A percentile compares a stretch with the other conserved stretches of the same genome.
Conservation (phyloP, 1,140 invertebrate species). For the Leptopilina boulardi region DNA sequence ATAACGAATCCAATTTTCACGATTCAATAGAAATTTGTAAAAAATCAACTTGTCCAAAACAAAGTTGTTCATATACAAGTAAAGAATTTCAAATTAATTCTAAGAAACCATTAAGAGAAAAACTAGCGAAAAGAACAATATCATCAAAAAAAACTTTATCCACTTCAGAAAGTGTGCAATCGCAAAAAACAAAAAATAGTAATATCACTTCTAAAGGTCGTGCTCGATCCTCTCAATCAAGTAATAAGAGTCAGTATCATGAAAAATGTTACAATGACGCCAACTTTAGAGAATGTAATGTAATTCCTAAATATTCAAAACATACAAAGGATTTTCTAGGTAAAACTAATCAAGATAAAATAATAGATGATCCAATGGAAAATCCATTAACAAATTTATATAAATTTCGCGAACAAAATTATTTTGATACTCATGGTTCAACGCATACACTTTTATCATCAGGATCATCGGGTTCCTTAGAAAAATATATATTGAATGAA, state of each 20-base stretch:
- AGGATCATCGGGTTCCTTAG: slow-evolving; percentile 56
- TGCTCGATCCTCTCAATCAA: background rate
- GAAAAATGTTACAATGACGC: background rate
- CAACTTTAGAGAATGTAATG: background rate
- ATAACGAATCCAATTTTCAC: background rate
- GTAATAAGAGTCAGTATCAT: background rate
- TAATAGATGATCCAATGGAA: background rate
- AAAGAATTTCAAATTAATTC: background rate
- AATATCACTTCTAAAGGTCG: background rate
- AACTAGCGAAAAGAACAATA: background rate
- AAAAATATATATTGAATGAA: slow-evolving; percentile 64
- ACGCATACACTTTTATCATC: slow-evolving; percentile 52
- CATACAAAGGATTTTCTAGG: background rate
- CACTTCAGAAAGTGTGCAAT: background rate
- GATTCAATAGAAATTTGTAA: background rate
- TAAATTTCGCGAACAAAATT: slow-evolving; percentile 68
- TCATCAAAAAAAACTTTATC: slow-evolving; percentile 19
- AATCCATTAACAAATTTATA: slow-evolving; percentile 50
- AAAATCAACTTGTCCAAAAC: background rate
- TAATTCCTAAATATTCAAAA: slow-evolving; percentile 3
- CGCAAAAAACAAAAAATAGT: background rate
- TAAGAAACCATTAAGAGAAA: background rate
- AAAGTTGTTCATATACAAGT: slow-evolving; percentile 12
- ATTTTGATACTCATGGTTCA: slow-evolving; percentile 70
- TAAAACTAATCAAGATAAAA: background rate